Percentiles rank a stretch among this genome's conserved stretches.
These are phyloP conservation scores for Gasterosteus nipponicus DNA, from an alignment of 2,113 vertebrate species.

Conservation along the genomic window DNA sequence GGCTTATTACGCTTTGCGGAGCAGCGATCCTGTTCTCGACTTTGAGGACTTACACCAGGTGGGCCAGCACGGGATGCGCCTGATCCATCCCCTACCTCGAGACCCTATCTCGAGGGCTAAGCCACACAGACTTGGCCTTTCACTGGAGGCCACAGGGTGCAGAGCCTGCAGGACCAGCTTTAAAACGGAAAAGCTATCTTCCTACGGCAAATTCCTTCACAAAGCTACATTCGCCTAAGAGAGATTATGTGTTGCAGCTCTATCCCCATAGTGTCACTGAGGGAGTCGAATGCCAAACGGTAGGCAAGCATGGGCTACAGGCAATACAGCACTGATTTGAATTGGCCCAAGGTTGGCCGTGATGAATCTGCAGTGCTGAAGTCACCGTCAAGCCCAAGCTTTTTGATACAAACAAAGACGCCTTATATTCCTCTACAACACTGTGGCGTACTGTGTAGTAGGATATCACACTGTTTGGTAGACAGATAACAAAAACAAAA, in stretches of 20 bases:
- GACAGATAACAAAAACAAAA: constrained; percentile 37
- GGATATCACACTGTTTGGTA: constrained; percentile 31
- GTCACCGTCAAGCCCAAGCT: constrained; percentile 14
- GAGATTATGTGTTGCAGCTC: constrained; percentile 48
- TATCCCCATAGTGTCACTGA: constrained; percentile 33
- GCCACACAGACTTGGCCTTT: constrained; percentile 74
- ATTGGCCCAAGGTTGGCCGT: constrained; percentile 16
- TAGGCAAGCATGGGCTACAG: constrained; percentile 17
- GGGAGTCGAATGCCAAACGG: constrained; percentile 50
- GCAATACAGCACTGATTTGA: constrained; percentile 26
- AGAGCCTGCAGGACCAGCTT: constrained; percentile 61
- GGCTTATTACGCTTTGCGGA: constrained; percentile 56
- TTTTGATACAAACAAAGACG: neutral
- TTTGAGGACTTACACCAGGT: constrained; percentile 57
- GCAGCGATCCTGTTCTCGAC: constrained; percentile 42
- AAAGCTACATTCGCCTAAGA: constrained; percentile 51
- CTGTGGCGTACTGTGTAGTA: constrained; percentile 5
- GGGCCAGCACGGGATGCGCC: constrained; percentile 49
- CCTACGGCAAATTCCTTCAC: constrained; percentile 65
- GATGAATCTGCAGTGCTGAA: neutral
- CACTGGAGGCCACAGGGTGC: constrained; percentile 59
- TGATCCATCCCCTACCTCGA: constrained; percentile 61
- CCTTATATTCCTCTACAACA: constrained; percentile 14
- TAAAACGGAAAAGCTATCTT: constrained; percentile 64
- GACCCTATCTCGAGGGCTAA: constrained; percentile 71